Evolutionary conservation across 2,797 vertebrate genomes (phyloP), one percentile per base, ranked within the genome.

Genomic region (Gymnopithys bicolor): DNA sequence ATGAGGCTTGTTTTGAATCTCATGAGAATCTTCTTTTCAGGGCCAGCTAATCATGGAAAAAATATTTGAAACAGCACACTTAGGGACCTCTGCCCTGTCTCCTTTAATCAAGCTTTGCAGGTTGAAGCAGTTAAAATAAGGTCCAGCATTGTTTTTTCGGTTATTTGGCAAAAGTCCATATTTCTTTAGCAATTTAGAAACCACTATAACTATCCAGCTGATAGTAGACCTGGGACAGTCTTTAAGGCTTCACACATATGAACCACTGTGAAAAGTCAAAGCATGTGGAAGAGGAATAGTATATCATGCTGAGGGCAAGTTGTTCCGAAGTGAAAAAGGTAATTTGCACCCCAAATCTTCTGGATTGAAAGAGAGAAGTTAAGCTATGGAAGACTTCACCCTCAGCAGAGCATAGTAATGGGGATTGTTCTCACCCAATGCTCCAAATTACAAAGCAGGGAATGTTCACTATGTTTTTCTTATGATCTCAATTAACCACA

Each of bases 1-100:
- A 94, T 96, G 76, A 92, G 69, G 64, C 59, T 94, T 94, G 6
- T 87, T 95, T 91, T 55, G 58, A 95, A 94, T 93, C 82, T 92
- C 77, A 84, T 91, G 63, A 93, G 19, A 77, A 86, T 93, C 95
- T 93, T 89, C 33, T 93, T 94, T 80, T 74, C 51, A 62, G 81
- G 37, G 30, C 19, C 76, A 93, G 13, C 37, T 95, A 92, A 93
- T 96, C 64, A 77, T 55, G 73, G 58, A 37, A 94, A 94, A 85
- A 85, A 59, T 68, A 84, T 62, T 92, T 59, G 84, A 85, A 94
- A 60, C 28, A 86, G 27, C 21, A 71, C 33, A 23, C 33, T 66
- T 58, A 28, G 30, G 30, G 52, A 84, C 52, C 89, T 73, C 51
- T 96, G 64, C 48, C 32, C 73, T 91, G 32, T 63, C 33, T 84